A percentile compares a stretch with the other conserved stretches of the same genome.
These are phyloP conservation scores for Ptychochromis oligacanthus DNA, from an alignment of 2,113 vertebrate genomes.

Conservation along the genomic window DNA sequence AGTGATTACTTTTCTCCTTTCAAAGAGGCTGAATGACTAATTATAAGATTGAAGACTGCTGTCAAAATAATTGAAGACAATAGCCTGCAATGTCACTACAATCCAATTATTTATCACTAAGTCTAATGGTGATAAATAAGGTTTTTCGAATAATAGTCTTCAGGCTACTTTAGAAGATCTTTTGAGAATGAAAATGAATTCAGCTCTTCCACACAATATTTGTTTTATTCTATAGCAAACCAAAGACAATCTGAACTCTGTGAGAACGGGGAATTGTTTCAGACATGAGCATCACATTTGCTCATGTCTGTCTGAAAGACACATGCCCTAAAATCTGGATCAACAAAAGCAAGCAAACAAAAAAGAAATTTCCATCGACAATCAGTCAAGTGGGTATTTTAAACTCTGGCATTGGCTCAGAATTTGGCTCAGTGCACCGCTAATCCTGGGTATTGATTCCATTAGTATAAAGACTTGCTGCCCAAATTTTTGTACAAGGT, in stretches of 20 bases:
- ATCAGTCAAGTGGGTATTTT: too few species aligned
- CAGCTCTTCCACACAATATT: not conserved
- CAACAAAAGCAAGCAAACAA: too few species aligned
- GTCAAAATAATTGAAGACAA: constrained; percentile 1
- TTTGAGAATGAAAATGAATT: constrained; percentile 7
- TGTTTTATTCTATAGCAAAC: not conserved
- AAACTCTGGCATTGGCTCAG: too few species aligned
- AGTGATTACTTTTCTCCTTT: constrained; percentile 10
- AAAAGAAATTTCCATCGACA: too few species aligned
- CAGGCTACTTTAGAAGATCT: not conserved
- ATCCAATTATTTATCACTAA: not conserved
- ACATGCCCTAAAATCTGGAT: not conserved
- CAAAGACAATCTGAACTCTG: not conserved
- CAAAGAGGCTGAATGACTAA: constrained; percentile 14
- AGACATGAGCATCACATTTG: not conserved
- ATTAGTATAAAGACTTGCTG: not conserved
- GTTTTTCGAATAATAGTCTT: not conserved
- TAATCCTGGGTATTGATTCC: not conserved
- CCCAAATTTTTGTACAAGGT: not conserved
- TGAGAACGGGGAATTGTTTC: not conserved
- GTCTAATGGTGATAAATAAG: not conserved
- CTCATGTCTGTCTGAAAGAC: not conserved
- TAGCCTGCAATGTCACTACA: not conserved
- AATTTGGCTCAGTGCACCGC: not conserved
- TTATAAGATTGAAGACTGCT: constrained; percentile 9